Base-by-base conservation (phyloP, 2,888 invertebrate species). In the Oegoconia quadripuncta region DNA sequence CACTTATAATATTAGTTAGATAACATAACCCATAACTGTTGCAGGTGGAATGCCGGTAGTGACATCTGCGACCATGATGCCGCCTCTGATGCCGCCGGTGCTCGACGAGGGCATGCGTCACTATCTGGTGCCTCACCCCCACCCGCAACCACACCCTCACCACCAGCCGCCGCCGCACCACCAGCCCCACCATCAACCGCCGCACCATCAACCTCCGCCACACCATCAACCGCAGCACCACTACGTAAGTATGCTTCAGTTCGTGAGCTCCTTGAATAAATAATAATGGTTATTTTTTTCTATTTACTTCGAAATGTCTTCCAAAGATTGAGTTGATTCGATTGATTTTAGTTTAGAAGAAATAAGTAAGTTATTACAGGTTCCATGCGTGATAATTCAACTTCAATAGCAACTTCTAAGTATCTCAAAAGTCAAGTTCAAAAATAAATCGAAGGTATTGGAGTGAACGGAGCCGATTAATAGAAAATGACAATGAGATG, bases 91-190 rank as follows among this genome's bases (percentile, higher is more conserved):
- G 72, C 95, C 97, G 57, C 97, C 95, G 74, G 96, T 97, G 67
- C 92, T 97, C 59, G 97, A 97, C 83, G 97, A 97, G 81, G 93
- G 93, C 59, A 90, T 97, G 71, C 91, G 96, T 52, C 97, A 97
- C 82, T 95, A 96, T 70, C 93, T 97, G 68, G 90, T 97, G 63
- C 74, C 82, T 44, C 84, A 75, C 55, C 77, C 54, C 46, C 86
- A 88, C 50, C 62, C 70, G 46, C 87, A 89, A 61, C 82, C 88
- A 38, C 86, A 78, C 52, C 80, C 67, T 38, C 88, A 88, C 61
- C 90, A 88, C 59, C 88, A 82, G 58, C 88, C 86, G 42, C 89
- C 83, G 58, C 88, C 86, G 42, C 87, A 89, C 62, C 88, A 89
- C 48, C 81, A 73, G 51, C 81, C 60, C 5, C 89, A 83, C 60